Conservation (phyloP, 2,797 vertebrate genomes). For the Tragelaphus oryx region DNA sequence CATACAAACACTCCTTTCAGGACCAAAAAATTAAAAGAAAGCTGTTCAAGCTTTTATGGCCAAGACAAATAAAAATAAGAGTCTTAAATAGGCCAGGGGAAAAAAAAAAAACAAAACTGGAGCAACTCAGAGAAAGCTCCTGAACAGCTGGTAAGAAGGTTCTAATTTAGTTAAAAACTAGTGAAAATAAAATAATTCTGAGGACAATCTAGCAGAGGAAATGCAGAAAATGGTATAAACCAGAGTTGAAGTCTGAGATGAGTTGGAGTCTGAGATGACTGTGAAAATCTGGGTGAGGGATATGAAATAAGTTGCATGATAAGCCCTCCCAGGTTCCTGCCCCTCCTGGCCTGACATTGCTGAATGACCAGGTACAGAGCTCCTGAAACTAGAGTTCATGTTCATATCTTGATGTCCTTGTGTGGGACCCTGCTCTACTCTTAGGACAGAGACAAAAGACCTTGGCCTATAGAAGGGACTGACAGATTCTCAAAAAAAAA, state of each 20-base stretch:
- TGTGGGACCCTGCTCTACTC: background rate
- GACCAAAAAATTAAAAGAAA: background rate
- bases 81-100: background rate
- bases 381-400: background rate
- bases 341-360: background rate
- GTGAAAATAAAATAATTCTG: background rate
- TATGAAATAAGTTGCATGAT: background rate
- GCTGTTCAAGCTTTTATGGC: background rate
- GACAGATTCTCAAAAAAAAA: background rate
- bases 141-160: background rate
- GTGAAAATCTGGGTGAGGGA: background rate
- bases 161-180: slow-evolving; percentile 2
- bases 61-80: background rate
- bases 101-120: background rate
- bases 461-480: background rate
- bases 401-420: background rate
- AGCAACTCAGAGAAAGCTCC: background rate
- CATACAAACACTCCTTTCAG: background rate
- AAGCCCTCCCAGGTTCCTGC: background rate
- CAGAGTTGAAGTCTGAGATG: background rate
- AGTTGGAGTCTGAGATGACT: background rate
- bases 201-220: background rate
- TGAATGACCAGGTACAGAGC: background rate
- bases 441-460: background rate
- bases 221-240: background rate